A percentile compares a stretch with the other conserved stretches of the same genome.
Conservation (phyloP, 2,113 vertebrate species). For the Strigops habroptila region DNA sequence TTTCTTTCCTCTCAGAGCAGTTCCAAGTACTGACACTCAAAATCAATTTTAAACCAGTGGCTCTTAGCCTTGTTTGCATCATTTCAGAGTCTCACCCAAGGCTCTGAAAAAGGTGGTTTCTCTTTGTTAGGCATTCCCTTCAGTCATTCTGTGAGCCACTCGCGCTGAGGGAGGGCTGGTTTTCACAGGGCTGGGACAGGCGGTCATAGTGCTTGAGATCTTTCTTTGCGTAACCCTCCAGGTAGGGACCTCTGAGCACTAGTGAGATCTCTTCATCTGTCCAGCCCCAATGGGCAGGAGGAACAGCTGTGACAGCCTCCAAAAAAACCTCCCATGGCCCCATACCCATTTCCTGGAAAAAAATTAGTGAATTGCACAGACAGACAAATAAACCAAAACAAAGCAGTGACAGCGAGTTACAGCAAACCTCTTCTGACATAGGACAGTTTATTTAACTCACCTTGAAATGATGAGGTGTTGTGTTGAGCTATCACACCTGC, state of each 20-base stretch:
- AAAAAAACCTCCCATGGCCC: not conserved
- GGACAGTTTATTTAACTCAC: not conserved
- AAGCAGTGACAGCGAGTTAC: not conserved
- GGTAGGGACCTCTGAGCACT: not conserved
- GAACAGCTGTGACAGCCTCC: not conserved
- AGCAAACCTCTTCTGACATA: not conserved
- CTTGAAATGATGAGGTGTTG: slow-evolving; percentile 9
- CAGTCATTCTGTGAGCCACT: not conserved
- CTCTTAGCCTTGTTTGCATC: not conserved
- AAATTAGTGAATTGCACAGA: not conserved
- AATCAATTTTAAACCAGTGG: not conserved
- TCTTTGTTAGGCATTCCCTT: not conserved
- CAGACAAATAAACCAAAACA: slow-evolving; percentile 13
- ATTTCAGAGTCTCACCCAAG: not conserved
- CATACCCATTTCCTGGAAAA: not conserved
- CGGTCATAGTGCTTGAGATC: rapidly evolving
- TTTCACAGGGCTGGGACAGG: not conserved
- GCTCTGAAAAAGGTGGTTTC: not conserved
- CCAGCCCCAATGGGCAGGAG: not conserved
- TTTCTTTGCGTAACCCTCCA: not conserved
- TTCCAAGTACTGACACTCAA: not conserved
- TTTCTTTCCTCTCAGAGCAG: not conserved
- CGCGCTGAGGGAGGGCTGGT: rapidly evolving
- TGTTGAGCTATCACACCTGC: not conserved
- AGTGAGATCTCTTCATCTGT: not conserved